Evolutionary conservation across 2,113 vertebrate genomes (phyloP).

Genomic region (Spermophilus dauricus): DNA sequence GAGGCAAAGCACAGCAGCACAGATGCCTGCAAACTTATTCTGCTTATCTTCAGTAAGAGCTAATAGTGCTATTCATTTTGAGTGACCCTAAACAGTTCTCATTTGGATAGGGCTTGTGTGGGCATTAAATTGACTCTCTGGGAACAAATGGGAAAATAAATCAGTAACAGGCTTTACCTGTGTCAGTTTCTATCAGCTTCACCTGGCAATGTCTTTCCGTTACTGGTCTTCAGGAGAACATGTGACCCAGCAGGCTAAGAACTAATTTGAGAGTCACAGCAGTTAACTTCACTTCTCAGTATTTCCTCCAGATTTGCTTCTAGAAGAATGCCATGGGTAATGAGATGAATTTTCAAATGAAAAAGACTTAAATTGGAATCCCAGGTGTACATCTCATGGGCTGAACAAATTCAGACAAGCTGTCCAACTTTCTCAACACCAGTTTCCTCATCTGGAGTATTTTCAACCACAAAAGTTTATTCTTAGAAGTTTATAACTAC

Average conservation of each 20-base stretch:
- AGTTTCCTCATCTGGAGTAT: neutral
- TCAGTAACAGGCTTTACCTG: constrained; percentile 5
- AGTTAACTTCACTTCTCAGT: neutral
- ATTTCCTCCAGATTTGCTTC: constrained; percentile 25
- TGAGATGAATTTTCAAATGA: neutral
- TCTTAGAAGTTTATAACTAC: neutral
- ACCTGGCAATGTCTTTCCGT: neutral
- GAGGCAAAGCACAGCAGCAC: neutral
- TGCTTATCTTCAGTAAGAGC: neutral
- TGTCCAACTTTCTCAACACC: neutral
- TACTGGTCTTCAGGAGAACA: neutral
- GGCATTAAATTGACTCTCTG: constrained; percentile 53
- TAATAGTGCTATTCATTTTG: constrained; percentile 17
- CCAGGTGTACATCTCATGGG: neutral
- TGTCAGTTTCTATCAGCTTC: constrained; percentile 16
- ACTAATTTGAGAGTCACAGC: constrained; percentile 12
- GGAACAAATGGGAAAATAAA: constrained; percentile 62
- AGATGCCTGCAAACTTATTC: neutral
- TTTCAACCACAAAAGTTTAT: neutral
- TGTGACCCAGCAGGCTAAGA: constrained; percentile 6
- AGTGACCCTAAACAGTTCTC: constrained; percentile 60
- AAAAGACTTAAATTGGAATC: constrained; percentile 5
- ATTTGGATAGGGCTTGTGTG: constrained; percentile 17
- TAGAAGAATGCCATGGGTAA: neutral
- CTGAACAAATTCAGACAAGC: neutral